phyloP scores from a whole-genome alignment of 2,113 vertebrate species.

The Triplophysa siluroides region DNA sequence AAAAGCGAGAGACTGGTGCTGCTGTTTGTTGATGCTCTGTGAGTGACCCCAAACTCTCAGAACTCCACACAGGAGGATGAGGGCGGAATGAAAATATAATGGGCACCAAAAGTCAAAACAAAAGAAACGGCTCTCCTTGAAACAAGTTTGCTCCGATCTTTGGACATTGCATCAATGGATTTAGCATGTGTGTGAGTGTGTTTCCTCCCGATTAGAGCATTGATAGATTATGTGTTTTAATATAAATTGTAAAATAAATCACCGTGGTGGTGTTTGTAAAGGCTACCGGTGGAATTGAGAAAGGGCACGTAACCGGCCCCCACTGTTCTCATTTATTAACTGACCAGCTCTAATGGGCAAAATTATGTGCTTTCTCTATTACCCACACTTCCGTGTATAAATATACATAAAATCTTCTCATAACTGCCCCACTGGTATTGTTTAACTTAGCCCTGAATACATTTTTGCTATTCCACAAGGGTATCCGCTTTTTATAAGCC shows the following conservation, averaged over 20 bases:
- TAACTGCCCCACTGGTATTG: conserved; percentile 12
- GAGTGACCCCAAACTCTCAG: conserved; percentile 7
- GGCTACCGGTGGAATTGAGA: conserved; percentile 46
- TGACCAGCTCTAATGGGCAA: conserved; percentile 11
- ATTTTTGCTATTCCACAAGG: not conserved
- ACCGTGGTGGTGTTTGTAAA: conserved; percentile 66
- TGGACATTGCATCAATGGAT: not conserved
- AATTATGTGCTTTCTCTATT: not conserved
- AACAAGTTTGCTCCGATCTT: conserved; percentile 16
- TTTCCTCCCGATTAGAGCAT: conserved; percentile 39
- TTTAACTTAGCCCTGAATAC: not conserved
- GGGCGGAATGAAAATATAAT: conserved; percentile 27
- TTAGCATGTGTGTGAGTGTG: conserved; percentile 23
- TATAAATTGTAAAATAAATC: conserved; percentile 80
- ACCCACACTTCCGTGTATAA: not conserved
- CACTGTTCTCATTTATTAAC: conserved; percentile 40
- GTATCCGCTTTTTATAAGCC: not conserved
- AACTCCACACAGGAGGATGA: conserved; percentile 18
- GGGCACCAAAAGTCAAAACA: conserved; percentile 7
- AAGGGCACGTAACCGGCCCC: conserved; percentile 19
- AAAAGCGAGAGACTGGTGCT: conserved; percentile 12
- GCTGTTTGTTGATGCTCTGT: conserved; percentile 21
- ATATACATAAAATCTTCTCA: conserved; percentile 13
- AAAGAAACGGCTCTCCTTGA: conserved; percentile 14
- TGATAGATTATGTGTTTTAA: conserved; percentile 71